These are phyloP conservation scores for Netelia fuscicornis DNA, from an alignment of 2,888 invertebrate genomes.

Conservation along the genomic window DNA sequence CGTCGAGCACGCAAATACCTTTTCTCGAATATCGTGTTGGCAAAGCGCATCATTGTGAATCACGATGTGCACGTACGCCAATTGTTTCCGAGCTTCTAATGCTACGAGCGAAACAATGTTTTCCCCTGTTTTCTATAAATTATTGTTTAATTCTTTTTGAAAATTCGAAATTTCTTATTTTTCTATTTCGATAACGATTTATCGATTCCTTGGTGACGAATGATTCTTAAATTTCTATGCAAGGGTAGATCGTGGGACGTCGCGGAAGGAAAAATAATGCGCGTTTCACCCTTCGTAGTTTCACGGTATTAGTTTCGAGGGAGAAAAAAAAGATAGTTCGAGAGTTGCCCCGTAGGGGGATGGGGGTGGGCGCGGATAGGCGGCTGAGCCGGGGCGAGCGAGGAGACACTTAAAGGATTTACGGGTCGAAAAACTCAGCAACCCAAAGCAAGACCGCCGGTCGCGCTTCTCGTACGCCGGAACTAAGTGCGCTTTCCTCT, in stretches of 20 bases:
- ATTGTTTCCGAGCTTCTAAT: slow-evolving; percentile 38
- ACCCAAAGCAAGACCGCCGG: slow-evolving; percentile 49
- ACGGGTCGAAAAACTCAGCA: slow-evolving; percentile 80
- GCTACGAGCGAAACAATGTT: background rate
- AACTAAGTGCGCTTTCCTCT: slow-evolving; percentile 63
- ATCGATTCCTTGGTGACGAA: too few species aligned
- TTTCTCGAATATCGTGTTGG: slow-evolving; percentile 46
- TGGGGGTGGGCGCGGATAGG: slow-evolving; percentile 37
- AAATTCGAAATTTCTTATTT: too few species aligned
- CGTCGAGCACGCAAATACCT: slow-evolving; percentile 62
- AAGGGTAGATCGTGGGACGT: background rate
- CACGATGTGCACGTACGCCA: slow-evolving; percentile 41
- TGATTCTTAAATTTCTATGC: too few species aligned
- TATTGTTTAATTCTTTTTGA: too few species aligned
- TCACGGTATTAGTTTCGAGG: slow-evolving; percentile 18
- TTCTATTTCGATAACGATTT: too few species aligned
- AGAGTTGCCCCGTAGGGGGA: background rate
- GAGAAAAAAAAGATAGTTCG: slow-evolving; percentile 20
- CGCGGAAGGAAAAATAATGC: slow-evolving; percentile 16
- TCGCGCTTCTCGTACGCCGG: slow-evolving; percentile 25
- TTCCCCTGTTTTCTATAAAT: background rate
- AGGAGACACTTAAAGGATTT: slow-evolving; percentile 83
- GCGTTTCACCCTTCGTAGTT: slow-evolving; percentile 18
- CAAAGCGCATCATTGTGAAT: slow-evolving; percentile 47
- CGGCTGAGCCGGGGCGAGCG: slow-evolving; percentile 71